Base-by-base conservation (phyloP, 2,113 vertebrate species). In the Typhlomys cinereus region DNA sequence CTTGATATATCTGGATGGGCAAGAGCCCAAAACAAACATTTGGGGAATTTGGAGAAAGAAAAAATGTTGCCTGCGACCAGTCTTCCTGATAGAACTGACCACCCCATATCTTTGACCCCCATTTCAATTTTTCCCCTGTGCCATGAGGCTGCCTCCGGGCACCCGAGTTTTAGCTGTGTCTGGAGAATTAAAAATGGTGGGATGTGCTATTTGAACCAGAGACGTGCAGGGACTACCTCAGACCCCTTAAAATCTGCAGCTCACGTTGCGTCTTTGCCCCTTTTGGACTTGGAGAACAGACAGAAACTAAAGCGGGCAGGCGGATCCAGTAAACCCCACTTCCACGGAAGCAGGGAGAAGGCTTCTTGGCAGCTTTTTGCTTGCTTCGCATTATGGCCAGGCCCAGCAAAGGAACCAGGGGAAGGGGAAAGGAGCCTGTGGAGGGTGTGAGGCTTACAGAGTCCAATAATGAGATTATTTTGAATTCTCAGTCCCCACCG, bases 1-100 rank as follows among this genome's bases (percentile, higher is more conserved):
- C 59, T 96, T 98, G 98, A 98, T 98, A 98, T 96, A 98, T 98
- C 97, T 89, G 71, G 94, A 90, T 97, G 97, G 97, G 97, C 97
- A 96, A 90, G 71, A 93, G 13, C 95, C 98, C 98, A 98, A 98
- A 79, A 79, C 89, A 97, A 98, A 98, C 96, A 97, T 97, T 97
- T 97, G 83, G 95, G 96, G 95, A 89, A 92, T 93, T 91, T 97
- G 84, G 67, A 62, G 41, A 78, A 92, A 41, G 79, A 71, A 85
- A 57, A 41, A 87, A 91, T 90, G 94, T 87, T 95, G 83, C 80
- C 76, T 94, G 39, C 75, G 67, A 94, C 92, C 91, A 81, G 20
- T 92, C 76, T 95, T 93, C 76, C 85, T 89, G 21, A 69, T 36
- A 52, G 46, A 94, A 88, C 67, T 85, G 62, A 59, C 57, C 71